Evolutionary conservation across 2,113 vertebrate species (phyloP), one percentile per base, ranked within the genome.

Genomic region (Sminthopsis crassicaudata): DNA sequence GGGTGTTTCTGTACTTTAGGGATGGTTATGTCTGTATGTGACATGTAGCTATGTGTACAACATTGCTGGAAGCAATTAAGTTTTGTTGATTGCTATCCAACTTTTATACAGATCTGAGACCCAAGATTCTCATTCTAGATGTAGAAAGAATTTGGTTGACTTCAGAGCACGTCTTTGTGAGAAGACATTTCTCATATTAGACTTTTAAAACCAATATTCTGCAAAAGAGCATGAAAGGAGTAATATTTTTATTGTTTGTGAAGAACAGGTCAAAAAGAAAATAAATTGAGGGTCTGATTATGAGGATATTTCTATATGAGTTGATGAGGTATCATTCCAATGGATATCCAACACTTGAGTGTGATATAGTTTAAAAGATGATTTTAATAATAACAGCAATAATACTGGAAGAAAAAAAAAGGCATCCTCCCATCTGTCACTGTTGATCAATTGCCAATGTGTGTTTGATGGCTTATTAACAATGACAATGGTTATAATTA

Each of bases 121-220:
- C 94, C 95, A 95, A 76, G 42, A 55, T 94, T 97, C 90, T 42
- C 96, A 76, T 90, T 90, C 92, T 92, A 96, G 94, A 92, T 97
- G 90, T 93, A 92, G 90, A 95, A 97, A 96, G 46, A 92, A 60
- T 93, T 97, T 92, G 94, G 93, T 95, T 96, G 93, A 95, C 92
- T 96, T 94, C 96, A 97, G 91, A 98, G 97, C 91, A 53, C 92
- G 91, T 88, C 97, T 95, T 97, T 97, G 95, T 98, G 93, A 53
- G 90, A 67, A 93, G 42, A 91, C 91, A 91, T 0, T 54, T 53
- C 96, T 97, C 96, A 91, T 96, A 92, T 50, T 51, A 51, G 57
- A 8, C 54, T 97, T 95, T 91, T 51, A 51, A 94, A 97, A 84
- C 16, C 94, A 22, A 8, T 54, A 2, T 91, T 95, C 26, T 52